Base-by-base conservation (phyloP, 2,113 vertebrate species). In the Todiramphus saurophagus region DNA sequence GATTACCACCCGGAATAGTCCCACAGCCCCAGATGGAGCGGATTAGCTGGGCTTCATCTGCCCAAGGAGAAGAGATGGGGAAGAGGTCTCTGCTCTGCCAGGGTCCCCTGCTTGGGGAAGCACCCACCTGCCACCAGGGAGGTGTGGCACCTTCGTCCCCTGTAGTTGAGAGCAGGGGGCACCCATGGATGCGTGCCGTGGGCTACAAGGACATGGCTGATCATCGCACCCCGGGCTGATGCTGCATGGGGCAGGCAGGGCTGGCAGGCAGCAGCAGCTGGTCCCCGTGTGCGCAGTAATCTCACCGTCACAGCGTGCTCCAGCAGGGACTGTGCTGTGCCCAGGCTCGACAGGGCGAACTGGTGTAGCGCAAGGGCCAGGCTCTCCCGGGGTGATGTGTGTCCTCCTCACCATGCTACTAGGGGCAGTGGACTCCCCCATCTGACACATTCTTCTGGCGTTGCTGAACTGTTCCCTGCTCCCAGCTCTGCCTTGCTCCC, bases 1-100 rank as follows among this genome's bases (percentile, higher is more conserved):
- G 95, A 96, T 96, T 97, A 97, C 79, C 83, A 95, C 84, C 87
- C 68, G 39, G 86, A 93, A 87, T 90, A 94, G 87, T 91, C 82
- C 92, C 11, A 8, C 4, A 12, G 80, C 69, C 77, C 88, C 89
- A 86, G 62, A 14, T 90, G 94, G 79, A 82, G 41, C 2, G 83
- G 95, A 94, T 97, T 92, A 97, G 30, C 18, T 0, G 16, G 84
- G 89, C 70, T 93, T 94, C 94, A 95, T 91, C 75, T 70, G 58
- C 60, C 31, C 62, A 43, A 41, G 41, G 41, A 41, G 85, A 89
- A 39, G 73, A 75, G 72, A 75, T 59, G 28, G 25, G 43, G 69
- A 79, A 44, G 44, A 17, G 77, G 84, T 64, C 43, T 88, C 16
- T 80, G 67, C 51, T 63, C 51, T 59, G 37, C 2, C 4, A 25